Percentiles rank a stretch among this genome's conserved stretches.
These are phyloP conservation scores for Andrena cerasifolii DNA, from an alignment of 1,140 invertebrate species.

Conservation along the genomic window DNA sequence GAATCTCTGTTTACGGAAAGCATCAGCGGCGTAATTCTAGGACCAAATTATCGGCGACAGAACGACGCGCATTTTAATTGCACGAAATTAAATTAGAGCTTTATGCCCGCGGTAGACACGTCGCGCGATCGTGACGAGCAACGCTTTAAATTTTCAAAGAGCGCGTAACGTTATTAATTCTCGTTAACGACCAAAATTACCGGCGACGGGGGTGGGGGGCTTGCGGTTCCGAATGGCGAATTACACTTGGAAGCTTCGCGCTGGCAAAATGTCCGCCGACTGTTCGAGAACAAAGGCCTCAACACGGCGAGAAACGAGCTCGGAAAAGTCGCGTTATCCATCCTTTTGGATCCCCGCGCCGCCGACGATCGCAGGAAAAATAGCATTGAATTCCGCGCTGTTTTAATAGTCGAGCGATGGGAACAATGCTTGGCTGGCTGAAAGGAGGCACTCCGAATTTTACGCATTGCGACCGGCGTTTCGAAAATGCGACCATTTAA, in stretches of 20 bases:
- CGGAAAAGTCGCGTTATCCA: neutral
- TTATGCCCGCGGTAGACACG: constrained; percentile 24
- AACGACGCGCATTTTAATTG: constrained; percentile 31
- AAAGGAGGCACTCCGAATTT: constrained; percentile 10
- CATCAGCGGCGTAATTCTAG: neutral
- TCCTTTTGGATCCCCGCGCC: neutral
- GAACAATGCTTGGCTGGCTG: neutral
- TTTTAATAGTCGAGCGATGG: constrained; percentile 18
- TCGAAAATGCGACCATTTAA: constrained; percentile 21
- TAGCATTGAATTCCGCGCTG: neutral
- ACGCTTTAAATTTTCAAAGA: constrained; percentile 27
- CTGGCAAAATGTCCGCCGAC: neutral
- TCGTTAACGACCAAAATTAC: constrained; percentile 37
- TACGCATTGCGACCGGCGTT: neutral
- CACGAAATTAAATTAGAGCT: constrained; percentile 26
- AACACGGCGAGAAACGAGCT: neutral
- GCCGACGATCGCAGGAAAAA: neutral
- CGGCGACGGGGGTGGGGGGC: neutral
- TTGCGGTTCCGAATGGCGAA: constrained; percentile 25
- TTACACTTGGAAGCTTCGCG: neutral
- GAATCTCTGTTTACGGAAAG: constrained; percentile 27
- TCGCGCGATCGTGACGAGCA: constrained; percentile 12
- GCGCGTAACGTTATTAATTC: constrained; percentile 36
- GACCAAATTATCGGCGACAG: constrained; percentile 12
- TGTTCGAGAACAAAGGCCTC: neutral